These are phyloP conservation scores for Noctua comes DNA, from an alignment of 2,888 invertebrate species.

Conservation along the genomic window DNA sequence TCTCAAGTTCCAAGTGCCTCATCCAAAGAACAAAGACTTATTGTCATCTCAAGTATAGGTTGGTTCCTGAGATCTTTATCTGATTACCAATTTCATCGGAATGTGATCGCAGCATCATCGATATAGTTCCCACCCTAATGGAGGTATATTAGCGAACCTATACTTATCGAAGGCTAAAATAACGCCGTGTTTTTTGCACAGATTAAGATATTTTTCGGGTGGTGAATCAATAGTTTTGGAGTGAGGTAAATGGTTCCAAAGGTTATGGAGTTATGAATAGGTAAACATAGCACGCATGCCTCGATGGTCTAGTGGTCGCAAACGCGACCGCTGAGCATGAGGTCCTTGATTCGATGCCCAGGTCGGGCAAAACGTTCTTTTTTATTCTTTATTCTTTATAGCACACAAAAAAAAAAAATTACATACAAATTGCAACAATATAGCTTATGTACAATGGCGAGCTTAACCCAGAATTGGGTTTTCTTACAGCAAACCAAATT, in stretches of 20 bases:
- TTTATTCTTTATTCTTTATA: too few species aligned
- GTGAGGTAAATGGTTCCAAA: neutral
- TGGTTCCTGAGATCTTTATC: slow-evolving; percentile 80
- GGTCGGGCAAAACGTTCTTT: too few species aligned
- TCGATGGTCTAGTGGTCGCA: too few species aligned
- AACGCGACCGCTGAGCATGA: too few species aligned
- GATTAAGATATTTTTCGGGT: slow-evolving; percentile 58
- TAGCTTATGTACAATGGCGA: too few species aligned
- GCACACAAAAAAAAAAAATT: too few species aligned
- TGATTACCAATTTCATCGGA: slow-evolving; percentile 88
- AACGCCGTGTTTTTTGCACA: slow-evolving; percentile 61
- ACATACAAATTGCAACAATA: too few species aligned
- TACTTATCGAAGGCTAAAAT: slow-evolving; percentile 74
- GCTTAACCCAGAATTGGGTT: too few species aligned
- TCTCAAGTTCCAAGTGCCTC: slow-evolving; percentile 62
- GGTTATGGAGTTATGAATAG: neutral
- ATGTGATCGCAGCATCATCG: slow-evolving; percentile 81
- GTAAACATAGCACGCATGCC: neutral
- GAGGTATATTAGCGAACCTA: slow-evolving; percentile 80
- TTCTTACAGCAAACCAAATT: too few species aligned
- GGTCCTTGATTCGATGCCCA: too few species aligned
- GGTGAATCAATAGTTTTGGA: slow-evolving; percentile 51
- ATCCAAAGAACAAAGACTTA: slow-evolving; percentile 68
- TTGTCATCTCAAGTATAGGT: slow-evolving; percentile 54
- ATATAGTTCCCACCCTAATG: slow-evolving; percentile 83